Base-by-base conservation (phyloP, 2,113 vertebrate genomes). In the Arizona elegans region DNA sequence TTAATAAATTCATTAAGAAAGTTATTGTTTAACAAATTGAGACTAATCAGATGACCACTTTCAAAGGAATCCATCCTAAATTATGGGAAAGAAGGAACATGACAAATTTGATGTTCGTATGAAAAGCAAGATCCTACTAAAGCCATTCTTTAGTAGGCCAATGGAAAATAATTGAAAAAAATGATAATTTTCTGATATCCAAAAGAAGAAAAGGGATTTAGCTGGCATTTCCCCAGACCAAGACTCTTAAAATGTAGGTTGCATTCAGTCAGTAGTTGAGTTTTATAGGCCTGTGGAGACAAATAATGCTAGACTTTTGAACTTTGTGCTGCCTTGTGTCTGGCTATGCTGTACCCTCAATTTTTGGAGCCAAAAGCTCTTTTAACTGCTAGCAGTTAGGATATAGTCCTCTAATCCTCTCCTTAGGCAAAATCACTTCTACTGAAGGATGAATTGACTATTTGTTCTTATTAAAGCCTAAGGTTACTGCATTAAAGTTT, bases 251-350 rank as follows among this genome's bases (percentile, higher is more conserved):
- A 94, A 75, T 26, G 89, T 95, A 89, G 98, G 96, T 98, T 97
- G 97, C 94, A 96, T 98, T 98, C 97, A 97, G 96, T 97, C 97
- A 97, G 97, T 97, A 98, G 97, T 97, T 96, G 9, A 93, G 95
- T 97, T 98, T 98, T 98, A 98, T 97, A 97, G 96, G 92, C 95
- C 96, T 94, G 92, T 94, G 97, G 98, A 98, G 98, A 97, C 98
- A 97, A 97, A 97, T 97, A 97, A 95, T 97, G 96, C 96, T 96
- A 98, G 97, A 97, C 97, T 97, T 98, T 94, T 97, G 97, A 98
- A 98, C 97, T 96, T 94, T 94, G 95, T 95, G 96, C 96, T 96
- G 96, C 96, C 97, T 98, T 97, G 96, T 97, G 98, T 98, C 98
- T 98, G 98, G 97, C 97, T 97, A 94, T 96, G 96, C 96, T 97